Base-by-base conservation (phyloP, 2,888 invertebrate species). In the Drosophila villosipedis region DNA sequence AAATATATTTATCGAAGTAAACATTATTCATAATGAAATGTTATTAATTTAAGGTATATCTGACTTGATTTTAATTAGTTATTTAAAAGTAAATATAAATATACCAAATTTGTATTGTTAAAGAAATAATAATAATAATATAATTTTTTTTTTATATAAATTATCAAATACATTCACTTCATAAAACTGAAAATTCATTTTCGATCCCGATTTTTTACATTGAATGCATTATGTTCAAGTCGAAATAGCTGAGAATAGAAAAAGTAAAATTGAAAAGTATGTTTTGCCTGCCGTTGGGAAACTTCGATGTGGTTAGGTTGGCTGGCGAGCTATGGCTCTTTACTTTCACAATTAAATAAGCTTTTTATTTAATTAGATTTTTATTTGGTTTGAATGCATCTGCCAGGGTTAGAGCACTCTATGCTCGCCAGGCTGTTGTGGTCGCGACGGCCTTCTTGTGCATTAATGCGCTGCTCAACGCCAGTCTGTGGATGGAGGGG, bases 331-430 rank as follows among this genome's bases (percentile, higher is more conserved):
- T 47, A 39, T 19, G 54, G 78, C 67, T 74, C 70, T 88, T 80
- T 84, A 85, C 70, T 76, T 84, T 75, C 76, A 64, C 82, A 80
- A 64, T 67, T 68, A 81, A 87, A 76, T 76, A 68, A 76, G 90
- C 87, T 87, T 84, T 87, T 87, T 89, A 85, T 87, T 87, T 87
- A 85, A 85, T 85, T 89, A 85, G 90, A 76, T 84, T 89, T 89
- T 82, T 84, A 85, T 84, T 85, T 78, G 72, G 41, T 68, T 73
- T 76, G 80, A 89, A 85, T 85, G 84, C 89, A 87, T 82, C 80
- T 68, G 61, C 33, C 68, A 22, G 47, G 43, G 19, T 66, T 22
- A 22, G 14, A 5, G 57, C 16, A 41, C 28, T 12, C 50, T 57
- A 64, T 52, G 58, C 43, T 19, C 39, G 16, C 37, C 53, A 19